phyloP scores from a whole-genome alignment of 2,797 vertebrate species.

The Pangasius larnaudii region DNA sequence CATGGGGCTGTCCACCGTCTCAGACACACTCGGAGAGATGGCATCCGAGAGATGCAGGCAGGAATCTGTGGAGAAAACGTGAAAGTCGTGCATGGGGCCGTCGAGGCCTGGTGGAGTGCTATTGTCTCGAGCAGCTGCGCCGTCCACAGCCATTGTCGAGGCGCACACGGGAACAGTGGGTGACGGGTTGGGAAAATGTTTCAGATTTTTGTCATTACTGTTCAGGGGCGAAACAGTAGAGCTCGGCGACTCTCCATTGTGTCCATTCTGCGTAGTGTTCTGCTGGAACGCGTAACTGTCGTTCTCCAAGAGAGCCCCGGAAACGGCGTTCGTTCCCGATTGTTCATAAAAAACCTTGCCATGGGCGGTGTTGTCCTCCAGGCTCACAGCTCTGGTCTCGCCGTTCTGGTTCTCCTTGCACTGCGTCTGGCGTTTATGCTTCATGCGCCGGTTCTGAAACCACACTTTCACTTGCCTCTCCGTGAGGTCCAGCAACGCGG shows the following conservation, averaged over 20 bases:
- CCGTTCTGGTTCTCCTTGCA: constrained; percentile 93
- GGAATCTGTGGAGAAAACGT: constrained; percentile 88
- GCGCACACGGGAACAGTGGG: constrained; percentile 90
- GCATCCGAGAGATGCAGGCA: constrained; percentile 89
- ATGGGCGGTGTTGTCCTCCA: constrained; percentile 82
- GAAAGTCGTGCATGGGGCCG: constrained; percentile 90
- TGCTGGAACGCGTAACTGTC: constrained; percentile 89
- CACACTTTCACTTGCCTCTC: constrained; percentile 98
- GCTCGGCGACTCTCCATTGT: constrained; percentile 90
- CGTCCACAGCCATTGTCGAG: constrained; percentile 92
- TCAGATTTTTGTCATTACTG: constrained; percentile 99
- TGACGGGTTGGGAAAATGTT: constrained; percentile 94
- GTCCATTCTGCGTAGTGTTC: constrained; percentile 82
- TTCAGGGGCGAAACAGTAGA: constrained; percentile 90
- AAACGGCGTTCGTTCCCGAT: constrained; percentile 75
- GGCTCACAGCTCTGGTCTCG: constrained; percentile 83
- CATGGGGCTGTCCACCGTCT: constrained; percentile 87
- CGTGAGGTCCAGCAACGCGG: constrained; percentile 90
- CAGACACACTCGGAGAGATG: constrained; percentile 89
- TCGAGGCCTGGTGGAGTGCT: constrained; percentile 86
- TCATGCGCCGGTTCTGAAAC: constrained; percentile 98
- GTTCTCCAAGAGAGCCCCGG: constrained; percentile 85
- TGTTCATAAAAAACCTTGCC: constrained; percentile 86
- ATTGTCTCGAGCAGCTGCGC: constrained; percentile 96
- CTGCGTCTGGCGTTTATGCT: constrained; percentile 94